Evolutionary conservation across 2,888 invertebrate genomes (phyloP).

Genomic region (Cremastobaeus sp.): DNA sequence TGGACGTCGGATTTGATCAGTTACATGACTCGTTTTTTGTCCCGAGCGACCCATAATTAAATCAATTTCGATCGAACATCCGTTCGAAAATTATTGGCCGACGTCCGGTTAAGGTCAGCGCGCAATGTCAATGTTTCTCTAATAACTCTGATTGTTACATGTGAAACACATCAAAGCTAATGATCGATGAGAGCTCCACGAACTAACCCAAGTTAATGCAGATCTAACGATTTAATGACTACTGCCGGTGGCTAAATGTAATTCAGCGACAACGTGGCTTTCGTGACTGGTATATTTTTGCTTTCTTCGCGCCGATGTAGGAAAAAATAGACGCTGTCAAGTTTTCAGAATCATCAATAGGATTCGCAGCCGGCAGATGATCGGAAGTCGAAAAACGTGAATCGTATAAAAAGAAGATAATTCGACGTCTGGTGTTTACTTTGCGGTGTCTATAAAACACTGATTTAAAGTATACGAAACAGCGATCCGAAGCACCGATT

Average conservation of each 20-base stretch:
- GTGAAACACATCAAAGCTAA: constrained; percentile 72
- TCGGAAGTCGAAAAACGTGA: no score
- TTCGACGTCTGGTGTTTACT: neutral
- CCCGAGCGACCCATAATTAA: constrained; percentile 27
- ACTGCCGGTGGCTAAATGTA: constrained; percentile 68
- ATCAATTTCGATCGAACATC: constrained; percentile 39
- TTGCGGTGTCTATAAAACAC: no score
- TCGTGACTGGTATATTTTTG: constrained; percentile 70
- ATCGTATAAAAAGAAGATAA: no score
- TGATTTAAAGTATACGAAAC: no score
- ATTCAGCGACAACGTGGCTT: constrained; percentile 67
- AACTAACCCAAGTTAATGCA: constrained; percentile 72
- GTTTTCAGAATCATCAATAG: no score
- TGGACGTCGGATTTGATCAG: constrained; percentile 14
- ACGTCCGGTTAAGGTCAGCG: constrained; percentile 20
- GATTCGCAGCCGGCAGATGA: neutral
- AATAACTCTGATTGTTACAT: constrained; percentile 60
- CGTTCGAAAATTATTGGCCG: constrained; percentile 26
- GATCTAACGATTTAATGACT: constrained; percentile 76
- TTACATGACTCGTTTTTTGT: constrained; percentile 21
- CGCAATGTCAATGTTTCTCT: constrained; percentile 32
- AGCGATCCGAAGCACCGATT: no score
- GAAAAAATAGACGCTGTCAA: no score
- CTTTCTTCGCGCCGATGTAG: neutral
- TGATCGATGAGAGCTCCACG: constrained; percentile 73